Conservation (phyloP, 2,797 vertebrate species). For the Austrolebias charrua region DNA sequence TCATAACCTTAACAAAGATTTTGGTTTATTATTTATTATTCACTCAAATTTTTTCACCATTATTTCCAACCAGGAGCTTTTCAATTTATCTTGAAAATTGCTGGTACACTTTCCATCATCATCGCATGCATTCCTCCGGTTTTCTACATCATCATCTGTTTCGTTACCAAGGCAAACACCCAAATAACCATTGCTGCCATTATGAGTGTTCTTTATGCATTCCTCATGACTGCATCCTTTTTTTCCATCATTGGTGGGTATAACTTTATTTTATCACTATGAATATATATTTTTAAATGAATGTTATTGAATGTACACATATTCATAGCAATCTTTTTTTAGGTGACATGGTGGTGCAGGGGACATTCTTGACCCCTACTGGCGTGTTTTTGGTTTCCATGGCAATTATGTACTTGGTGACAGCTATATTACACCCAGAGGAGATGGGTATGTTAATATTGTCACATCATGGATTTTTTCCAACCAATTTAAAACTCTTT, state of each 20-base stretch:
- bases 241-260: slow-evolving; percentile 81
- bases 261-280: not conserved
- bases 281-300: no score
- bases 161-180: slow-evolving; percentile 71
- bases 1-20: no score
- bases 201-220: slow-evolving; percentile 82
- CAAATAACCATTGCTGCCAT: slow-evolving; percentile 80
- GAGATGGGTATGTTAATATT: slow-evolving; percentile 71
- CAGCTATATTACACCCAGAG: slow-evolving; percentile 81
- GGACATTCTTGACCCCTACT: slow-evolving; percentile 82
- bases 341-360: slow-evolving; percentile 82
- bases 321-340: slow-evolving; percentile 3
- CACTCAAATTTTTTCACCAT: not conserved
- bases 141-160: slow-evolving; percentile 81
- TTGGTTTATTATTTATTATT: not conserved
- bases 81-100: slow-evolving; percentile 75
- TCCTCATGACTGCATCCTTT: slow-evolving; percentile 84
- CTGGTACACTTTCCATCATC: slow-evolving; percentile 71
- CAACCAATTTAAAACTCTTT: not conserved
- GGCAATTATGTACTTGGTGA: slow-evolving; percentile 76
- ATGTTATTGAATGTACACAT: not conserved
- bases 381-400: slow-evolving; percentile 82
- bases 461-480: slow-evolving; percentile 9
- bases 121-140: slow-evolving; percentile 74
- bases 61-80: slow-evolving; percentile 74